Percentiles rank a stretch among this genome's conserved stretches.
These are phyloP conservation scores for Plemyria rubiginata DNA, from an alignment of 2,888 invertebrate species.

Conservation along the genomic window DNA sequence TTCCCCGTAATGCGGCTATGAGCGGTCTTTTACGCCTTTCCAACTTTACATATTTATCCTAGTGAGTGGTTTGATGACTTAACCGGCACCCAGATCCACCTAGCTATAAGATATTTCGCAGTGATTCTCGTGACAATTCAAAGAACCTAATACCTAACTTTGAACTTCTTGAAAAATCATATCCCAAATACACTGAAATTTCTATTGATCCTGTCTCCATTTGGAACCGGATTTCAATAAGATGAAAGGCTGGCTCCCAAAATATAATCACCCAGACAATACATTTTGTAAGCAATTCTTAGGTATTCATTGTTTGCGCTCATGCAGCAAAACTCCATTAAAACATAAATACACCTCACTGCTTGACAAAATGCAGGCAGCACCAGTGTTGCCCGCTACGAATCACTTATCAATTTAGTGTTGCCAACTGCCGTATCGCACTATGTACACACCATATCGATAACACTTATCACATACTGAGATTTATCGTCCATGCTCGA, in stretches of 20 bases:
- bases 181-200: too few relatives aligned
- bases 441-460: conserved; percentile 60
- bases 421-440: conserved; percentile 43
- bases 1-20: too few relatives aligned
- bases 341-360: conserved; percentile 33
- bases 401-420: conserved; percentile 39
- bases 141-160: too few relatives aligned
- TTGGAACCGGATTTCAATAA: too few relatives aligned
- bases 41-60: too few relatives aligned
- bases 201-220: too few relatives aligned
- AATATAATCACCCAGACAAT: not conserved
- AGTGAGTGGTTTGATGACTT: too few relatives aligned
- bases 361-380: conserved; percentile 26
- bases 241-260: not conserved
- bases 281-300: not conserved
- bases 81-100: too few relatives aligned
- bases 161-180: too few relatives aligned
- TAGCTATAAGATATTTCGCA: too few relatives aligned
- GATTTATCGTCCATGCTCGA: conserved; percentile 82
- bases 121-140: too few relatives aligned
- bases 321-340: not conserved
- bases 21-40: too few relatives aligned
- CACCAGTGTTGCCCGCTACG: conserved; percentile 31
- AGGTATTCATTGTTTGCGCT: not conserved
- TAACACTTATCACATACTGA: conserved; percentile 82